Evolutionary conservation across 1,140 invertebrate species (phyloP).

Genomic region (Drosophila truncata): DNA sequence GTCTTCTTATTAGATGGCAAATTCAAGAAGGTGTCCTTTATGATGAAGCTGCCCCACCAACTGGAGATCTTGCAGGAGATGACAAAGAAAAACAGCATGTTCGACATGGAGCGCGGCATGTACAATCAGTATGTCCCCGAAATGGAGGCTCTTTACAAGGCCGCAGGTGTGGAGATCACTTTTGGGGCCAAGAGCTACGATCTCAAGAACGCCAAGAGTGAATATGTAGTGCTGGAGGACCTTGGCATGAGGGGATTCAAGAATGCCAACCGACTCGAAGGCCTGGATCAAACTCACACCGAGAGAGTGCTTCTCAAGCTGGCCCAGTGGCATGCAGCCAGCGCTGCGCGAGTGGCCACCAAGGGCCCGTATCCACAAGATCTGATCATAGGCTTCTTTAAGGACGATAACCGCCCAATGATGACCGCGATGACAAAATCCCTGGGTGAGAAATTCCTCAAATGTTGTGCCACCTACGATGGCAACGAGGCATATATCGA

Average conservation of each 20-base stretch:
- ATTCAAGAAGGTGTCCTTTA: conserved; percentile 52
- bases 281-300: conserved; percentile 86
- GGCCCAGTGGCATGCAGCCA: conserved; percentile 87
- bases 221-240: conserved; percentile 86
- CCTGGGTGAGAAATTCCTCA: conserved; percentile 39
- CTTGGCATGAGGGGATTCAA: conserved; percentile 82
- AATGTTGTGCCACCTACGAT: conserved; percentile 44
- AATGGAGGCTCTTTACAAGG: conserved; percentile 74
- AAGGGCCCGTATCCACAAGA: conserved; percentile 70
- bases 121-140: conserved; percentile 65
- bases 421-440: conserved; percentile 42
- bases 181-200: conserved; percentile 64
- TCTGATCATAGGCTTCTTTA: conserved; percentile 43
- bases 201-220: conserved; percentile 39
- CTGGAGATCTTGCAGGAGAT: conserved; percentile 36
- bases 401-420: conserved; percentile 45
- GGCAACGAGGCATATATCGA: conserved; percentile 61
- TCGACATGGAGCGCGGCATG: conserved; percentile 57
- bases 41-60: conserved; percentile 68
- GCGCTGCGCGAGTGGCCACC: conserved; percentile 84
- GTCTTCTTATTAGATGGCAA: conserved; percentile 51
- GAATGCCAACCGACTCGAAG: conserved; percentile 86
- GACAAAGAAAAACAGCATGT: conserved; percentile 51
- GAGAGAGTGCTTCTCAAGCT: conserved; percentile 86
- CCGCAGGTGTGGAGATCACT: conserved; percentile 60